These are phyloP conservation scores for Hypanus sabinus DNA, from an alignment of 2,113 vertebrate species.

Conservation along the genomic window DNA sequence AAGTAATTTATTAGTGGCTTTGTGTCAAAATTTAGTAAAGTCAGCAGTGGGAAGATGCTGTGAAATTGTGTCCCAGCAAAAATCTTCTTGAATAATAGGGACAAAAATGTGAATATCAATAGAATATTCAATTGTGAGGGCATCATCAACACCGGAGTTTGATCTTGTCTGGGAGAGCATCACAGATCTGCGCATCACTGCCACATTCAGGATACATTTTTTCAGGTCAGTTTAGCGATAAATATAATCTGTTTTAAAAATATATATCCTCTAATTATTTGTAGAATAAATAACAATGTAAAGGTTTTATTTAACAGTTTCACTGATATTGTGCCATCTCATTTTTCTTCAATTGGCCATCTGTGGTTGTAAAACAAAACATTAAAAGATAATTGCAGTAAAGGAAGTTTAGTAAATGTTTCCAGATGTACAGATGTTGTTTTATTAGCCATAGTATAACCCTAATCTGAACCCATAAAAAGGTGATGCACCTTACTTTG, in stretches of 20 bases:
- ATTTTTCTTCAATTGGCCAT: not conserved
- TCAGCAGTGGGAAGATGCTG: not conserved
- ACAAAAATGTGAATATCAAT: not conserved
- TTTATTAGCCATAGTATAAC: not conserved
- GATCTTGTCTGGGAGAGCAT: not conserved
- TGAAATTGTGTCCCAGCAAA: not conserved
- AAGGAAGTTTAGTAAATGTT: slow-evolving; percentile 25
- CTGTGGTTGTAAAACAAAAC: not conserved
- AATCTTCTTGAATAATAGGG: not conserved
- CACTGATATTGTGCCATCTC: not conserved
- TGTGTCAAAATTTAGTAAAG: not conserved
- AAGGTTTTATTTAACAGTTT: not conserved
- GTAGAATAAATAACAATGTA: not conserved
- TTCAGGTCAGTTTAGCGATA: not conserved
- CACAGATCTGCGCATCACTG: not conserved
- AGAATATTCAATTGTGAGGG: not conserved
- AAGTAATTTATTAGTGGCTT: not conserved
- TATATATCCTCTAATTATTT: not conserved
- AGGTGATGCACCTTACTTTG: not conserved
- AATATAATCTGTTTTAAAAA: not conserved
- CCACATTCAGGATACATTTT: not conserved
- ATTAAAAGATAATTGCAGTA: not conserved
- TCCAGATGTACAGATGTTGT: slow-evolving; percentile 14
- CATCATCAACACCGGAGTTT: not conserved
- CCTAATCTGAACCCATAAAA: not conserved